Percentiles rank a stretch among this genome's conserved stretches.
Conservation (phyloP, 2,888 invertebrate species). For the Siphlonurus alternatus region DNA sequence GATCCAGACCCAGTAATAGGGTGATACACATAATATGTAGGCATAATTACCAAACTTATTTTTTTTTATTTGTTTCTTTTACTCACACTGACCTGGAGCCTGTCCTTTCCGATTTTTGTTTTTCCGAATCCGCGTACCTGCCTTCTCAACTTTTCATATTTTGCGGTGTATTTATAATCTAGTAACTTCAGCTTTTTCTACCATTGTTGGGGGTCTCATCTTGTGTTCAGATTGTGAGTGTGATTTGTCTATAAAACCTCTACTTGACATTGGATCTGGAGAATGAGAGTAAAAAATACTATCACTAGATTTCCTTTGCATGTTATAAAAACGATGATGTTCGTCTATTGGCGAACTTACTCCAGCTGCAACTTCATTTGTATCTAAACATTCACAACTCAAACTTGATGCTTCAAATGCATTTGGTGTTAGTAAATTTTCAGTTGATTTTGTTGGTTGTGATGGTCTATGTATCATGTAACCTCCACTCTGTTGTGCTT, state of each 20-base stretch:
- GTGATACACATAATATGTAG: no score
- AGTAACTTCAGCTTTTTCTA: not conserved
- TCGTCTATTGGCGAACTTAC: not conserved
- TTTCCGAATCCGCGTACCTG: no score
- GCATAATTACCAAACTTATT: no score
- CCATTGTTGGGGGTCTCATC: not conserved
- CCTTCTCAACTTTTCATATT: no score
- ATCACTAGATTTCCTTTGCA: not conserved
- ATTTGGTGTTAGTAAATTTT: conserved; percentile 47
- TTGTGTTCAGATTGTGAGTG: not conserved
- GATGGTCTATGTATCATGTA: conserved; percentile 26
- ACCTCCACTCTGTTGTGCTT: conserved; percentile 29
- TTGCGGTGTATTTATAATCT: no score
- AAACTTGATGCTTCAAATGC: conserved; percentile 44
- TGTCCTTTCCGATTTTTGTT: no score
- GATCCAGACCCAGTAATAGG: no score
- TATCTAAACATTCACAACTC: conserved; percentile 52
- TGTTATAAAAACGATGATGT: not conserved
- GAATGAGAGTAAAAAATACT: not conserved
- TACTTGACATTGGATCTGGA: not conserved
- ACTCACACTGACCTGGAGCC: no score
- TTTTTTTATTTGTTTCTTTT: no score
- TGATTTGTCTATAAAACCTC: not conserved
- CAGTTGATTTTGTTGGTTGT: conserved; percentile 51
- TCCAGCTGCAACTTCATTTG: conserved; percentile 12